Evolutionary conservation across 2,113 vertebrate species (phyloP).

Genomic region (Tenebrosternarchus preto): DNA sequence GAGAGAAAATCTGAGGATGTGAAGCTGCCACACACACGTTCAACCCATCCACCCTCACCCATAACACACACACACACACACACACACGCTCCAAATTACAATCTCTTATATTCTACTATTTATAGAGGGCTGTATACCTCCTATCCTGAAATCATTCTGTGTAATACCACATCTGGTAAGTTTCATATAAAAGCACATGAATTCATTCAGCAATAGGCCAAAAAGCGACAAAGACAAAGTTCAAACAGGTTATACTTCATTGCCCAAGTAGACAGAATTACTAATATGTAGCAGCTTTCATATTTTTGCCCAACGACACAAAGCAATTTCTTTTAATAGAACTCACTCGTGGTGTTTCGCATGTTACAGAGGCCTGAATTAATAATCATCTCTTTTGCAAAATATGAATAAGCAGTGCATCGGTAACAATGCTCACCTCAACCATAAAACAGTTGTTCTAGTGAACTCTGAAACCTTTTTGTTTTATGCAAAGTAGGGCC

Average conservation of each 20-base stretch:
- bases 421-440: neutral
- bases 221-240: neutral
- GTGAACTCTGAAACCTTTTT: neutral
- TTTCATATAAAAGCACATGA: neutral
- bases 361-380: neutral
- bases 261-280: conserved; percentile 11
- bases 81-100: conserved; percentile 13
- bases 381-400: too few species aligned
- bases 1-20: conserved; percentile 20
- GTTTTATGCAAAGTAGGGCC: too few species aligned
- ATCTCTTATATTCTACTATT: conserved; percentile 38
- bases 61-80: conserved; percentile 14
- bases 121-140: conserved; percentile 5
- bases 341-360: neutral
- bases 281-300: neutral
- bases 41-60: neutral
- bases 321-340: neutral
- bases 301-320: conserved; percentile 1
- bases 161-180: neutral
- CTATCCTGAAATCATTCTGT: conserved; percentile 9
- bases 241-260: neutral
- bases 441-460: neutral
- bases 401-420: neutral
- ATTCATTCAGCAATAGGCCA: conserved; percentile 18
- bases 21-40: neutral